phyloP scores from a whole-genome alignment of 2,888 invertebrate genomes.

The Lepidocyrtinus sp. region DNA sequence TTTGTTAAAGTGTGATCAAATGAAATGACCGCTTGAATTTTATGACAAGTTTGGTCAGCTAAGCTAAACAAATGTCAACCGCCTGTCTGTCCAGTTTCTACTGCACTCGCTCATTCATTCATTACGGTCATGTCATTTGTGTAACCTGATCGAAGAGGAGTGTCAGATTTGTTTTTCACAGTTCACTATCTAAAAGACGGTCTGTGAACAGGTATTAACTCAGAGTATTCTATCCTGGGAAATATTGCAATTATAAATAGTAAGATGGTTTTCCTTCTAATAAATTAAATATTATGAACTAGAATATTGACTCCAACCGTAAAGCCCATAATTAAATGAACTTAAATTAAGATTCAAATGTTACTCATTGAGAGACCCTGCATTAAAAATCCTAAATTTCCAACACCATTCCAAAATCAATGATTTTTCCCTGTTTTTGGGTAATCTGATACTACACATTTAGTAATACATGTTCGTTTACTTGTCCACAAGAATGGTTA shows the following conservation, averaged over 20 bases:
- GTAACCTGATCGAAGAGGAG: slow-evolving; percentile 32
- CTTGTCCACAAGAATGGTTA: slow-evolving; percentile 64
- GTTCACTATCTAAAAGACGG: slow-evolving; percentile 7
- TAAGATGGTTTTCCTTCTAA: too few relatives aligned
- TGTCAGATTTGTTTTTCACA: too few relatives aligned
- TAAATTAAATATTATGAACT: too few relatives aligned
- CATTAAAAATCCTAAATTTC: too few relatives aligned
- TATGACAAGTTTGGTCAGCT: slow-evolving; percentile 52
- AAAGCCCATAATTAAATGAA: too few relatives aligned
- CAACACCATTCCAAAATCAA: neutral
- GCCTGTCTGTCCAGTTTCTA: slow-evolving; percentile 55
- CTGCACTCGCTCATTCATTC: slow-evolving; percentile 34
- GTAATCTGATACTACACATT: slow-evolving; percentile 32
- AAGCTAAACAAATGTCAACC: slow-evolving; percentile 54
- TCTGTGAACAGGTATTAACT: slow-evolving; percentile 34
- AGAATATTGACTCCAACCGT: too few relatives aligned
- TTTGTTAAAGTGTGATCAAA: too few relatives aligned
- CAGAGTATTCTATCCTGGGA: neutral
- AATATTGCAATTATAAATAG: neutral
- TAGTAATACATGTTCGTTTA: slow-evolving; percentile 31
- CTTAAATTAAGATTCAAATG: too few relatives aligned
- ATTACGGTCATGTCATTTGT: slow-evolving; percentile 37
- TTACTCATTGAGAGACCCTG: too few relatives aligned
- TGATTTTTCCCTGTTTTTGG: neutral
- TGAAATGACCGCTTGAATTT: slow-evolving; percentile 30